Base-by-base conservation (phyloP, 2,797 vertebrate species). In the Melopsittacus undulatus region DNA sequence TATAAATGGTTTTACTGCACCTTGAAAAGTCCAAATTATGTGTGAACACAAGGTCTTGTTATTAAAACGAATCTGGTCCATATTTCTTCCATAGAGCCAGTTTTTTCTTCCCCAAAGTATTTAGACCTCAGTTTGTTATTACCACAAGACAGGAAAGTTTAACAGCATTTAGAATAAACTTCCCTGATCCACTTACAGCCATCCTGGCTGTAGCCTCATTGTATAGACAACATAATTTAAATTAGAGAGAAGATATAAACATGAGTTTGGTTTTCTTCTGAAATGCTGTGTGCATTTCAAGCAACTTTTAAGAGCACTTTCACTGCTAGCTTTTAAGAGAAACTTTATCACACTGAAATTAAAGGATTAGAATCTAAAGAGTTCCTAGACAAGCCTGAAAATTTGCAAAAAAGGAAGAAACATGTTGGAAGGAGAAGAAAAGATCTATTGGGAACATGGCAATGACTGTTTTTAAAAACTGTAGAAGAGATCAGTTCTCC, bases 341-440 rank as follows among this genome's bases (percentile, higher is more conserved):
- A 29, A 72, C 6, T 70, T 82, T 89, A 89, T 92, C 49, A 78
- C 52, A 29, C 51, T 75, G 57, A 92, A 52, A 89, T 93, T 77
- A 95, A 86, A 85, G 42, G 68, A 92, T 85, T 57, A 69, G 38
- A 80, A 83, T 83, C 40, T 64, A 3, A 82, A 36, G 22, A 77
- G 5, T 66, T 73, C 63, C 20, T 77, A 78, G 62, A 46, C 14
- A 73, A 67, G 66, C 7, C n/a, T 64, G 46, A 83, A 93, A 94
- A 85, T 32, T 54, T 78, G 81, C 72, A 42, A 56, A 91, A 68
- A 45, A 34, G 29, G 45, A 95, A 93, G 64, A 95, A 94, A 66
- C 4, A 17, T 46, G 43, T 43, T 23, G 63, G 46, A 87, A 83
- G 27, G 48, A 77, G n/a, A 82, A 83, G 51, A 77, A 81, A 63